Conservation (phyloP, 2,797 vertebrate species). For the Periparus ater region DNA sequence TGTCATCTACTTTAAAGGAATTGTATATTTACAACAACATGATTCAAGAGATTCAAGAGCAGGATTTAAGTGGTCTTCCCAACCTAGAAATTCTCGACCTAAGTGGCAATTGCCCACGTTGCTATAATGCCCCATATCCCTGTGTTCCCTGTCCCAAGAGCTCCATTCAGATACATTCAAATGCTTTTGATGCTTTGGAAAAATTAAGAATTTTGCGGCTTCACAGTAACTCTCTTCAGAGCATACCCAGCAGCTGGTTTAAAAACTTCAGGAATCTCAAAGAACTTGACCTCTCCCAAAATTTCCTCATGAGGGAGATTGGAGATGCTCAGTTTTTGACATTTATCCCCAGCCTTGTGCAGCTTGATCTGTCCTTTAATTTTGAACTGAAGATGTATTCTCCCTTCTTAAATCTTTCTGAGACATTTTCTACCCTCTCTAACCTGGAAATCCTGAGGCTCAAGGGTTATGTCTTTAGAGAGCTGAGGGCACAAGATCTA, state of each 20-base stretch:
- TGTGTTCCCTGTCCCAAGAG: conserved; percentile 84
- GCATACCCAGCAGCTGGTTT: conserved; percentile 83
- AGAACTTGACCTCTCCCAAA: conserved; percentile 90
- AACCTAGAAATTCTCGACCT: conserved; percentile 90
- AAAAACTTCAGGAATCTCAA: conserved; percentile 73
- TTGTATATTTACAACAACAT: conserved; percentile 93
- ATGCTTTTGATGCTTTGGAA: conserved; percentile 81
- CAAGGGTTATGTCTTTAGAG: conserved; percentile 90
- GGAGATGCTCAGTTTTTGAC: conserved; percentile 79
- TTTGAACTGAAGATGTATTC: conserved; percentile 87
- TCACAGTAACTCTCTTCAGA: conserved; percentile 90
- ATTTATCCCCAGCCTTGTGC: conserved; percentile 80
- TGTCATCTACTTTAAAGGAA: conserved; percentile 85
- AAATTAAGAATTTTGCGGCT: conserved; percentile 85
- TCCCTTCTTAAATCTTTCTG: conserved; percentile 77
- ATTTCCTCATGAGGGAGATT: conserved; percentile 86
- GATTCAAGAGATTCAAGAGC: conserved; percentile 76
- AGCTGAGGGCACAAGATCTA: conserved; percentile 77
- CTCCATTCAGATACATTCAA: conserved; percentile 77
- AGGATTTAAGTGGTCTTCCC: conserved; percentile 83
- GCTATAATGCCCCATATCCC: conserved; percentile 90
- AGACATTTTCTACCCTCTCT: conserved; percentile 79
- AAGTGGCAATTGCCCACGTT: conserved; percentile 94
- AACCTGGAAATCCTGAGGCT: conserved; percentile 83
- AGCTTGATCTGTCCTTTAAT: conserved; percentile 93